phyloP scores from a whole-genome alignment of 2,797 vertebrate species.

The Loriculus beryllinus region DNA sequence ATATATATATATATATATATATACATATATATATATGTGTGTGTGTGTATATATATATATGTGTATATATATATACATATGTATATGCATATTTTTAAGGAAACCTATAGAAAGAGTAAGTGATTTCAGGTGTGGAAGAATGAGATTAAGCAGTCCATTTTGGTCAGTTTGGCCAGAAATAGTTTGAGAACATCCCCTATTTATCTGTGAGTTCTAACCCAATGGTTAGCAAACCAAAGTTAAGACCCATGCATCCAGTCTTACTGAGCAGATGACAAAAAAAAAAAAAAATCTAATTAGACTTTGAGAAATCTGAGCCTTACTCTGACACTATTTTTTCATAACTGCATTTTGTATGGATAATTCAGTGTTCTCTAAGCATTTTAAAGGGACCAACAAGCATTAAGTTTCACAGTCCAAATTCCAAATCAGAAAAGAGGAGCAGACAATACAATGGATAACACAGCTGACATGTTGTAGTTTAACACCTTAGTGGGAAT shows the following conservation, averaged over 20 bases:
- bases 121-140: not conserved
- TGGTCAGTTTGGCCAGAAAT: not conserved
- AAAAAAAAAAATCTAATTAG: not conserved
- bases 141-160: not conserved
- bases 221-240: not conserved
- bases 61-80: not conserved
- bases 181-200: not conserved
- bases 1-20: fast-evolving
- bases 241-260: not conserved
- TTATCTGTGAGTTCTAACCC: not conserved
- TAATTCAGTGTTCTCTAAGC: not conserved
- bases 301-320: not conserved
- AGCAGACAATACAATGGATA: not conserved
- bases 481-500: not conserved
- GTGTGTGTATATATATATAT: not conserved
- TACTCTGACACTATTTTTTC: not conserved
- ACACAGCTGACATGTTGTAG: not conserved
- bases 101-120: not conserved
- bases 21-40: no score
- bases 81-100: not conserved
- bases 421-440: not conserved
- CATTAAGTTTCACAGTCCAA: not conserved
- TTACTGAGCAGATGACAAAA: not conserved
- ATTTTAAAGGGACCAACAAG: not conserved
- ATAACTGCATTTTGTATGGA: not conserved